Conservation (phyloP, 2,113 vertebrate genomes). For the Eulemur rufifrons region DNA sequence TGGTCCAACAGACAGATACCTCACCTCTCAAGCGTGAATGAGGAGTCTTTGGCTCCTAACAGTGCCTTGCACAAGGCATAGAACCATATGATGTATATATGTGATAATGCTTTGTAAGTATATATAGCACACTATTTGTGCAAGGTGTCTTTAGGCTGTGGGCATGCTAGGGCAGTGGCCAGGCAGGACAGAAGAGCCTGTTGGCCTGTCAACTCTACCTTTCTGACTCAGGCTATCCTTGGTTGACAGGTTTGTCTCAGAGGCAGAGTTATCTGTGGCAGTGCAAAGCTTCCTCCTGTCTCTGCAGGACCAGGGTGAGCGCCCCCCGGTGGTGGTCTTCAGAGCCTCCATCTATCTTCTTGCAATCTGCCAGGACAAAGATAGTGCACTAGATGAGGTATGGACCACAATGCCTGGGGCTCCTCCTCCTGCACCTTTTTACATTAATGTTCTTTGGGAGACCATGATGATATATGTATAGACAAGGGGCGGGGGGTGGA, state of each 20-base stretch:
- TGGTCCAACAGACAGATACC: neutral
- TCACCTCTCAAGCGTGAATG: neutral
- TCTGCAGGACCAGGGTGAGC: slow-evolving; percentile 85
- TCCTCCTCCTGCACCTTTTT: neutral
- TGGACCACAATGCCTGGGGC: neutral
- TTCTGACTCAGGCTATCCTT: slow-evolving; percentile 59
- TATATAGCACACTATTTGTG: neutral
- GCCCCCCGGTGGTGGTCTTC: slow-evolving; percentile 81
- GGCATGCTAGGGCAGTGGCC: neutral
- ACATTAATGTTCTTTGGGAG: neutral
- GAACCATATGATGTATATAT: neutral
- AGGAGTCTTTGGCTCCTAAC: neutral
- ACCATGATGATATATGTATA: neutral
- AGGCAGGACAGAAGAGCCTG: neutral
- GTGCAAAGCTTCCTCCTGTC: slow-evolving; percentile 87
- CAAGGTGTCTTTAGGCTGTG: neutral
- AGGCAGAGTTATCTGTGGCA: slow-evolving; percentile 89
- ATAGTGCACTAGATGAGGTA: slow-evolving; percentile 87
- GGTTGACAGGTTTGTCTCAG: slow-evolving; percentile 90
- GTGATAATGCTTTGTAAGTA: neutral
- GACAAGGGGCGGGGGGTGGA: neutral
- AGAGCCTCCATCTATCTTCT: slow-evolving; percentile 92
- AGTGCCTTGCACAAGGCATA: neutral
- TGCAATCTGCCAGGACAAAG: slow-evolving; percentile 89
- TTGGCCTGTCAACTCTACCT: neutral